Percentiles rank a stretch among this genome's conserved stretches.
These are phyloP conservation scores for Glandiceps talaboti DNA, from an alignment of 53 echinoderm and acorn worm species.

Conservation along the genomic window DNA sequence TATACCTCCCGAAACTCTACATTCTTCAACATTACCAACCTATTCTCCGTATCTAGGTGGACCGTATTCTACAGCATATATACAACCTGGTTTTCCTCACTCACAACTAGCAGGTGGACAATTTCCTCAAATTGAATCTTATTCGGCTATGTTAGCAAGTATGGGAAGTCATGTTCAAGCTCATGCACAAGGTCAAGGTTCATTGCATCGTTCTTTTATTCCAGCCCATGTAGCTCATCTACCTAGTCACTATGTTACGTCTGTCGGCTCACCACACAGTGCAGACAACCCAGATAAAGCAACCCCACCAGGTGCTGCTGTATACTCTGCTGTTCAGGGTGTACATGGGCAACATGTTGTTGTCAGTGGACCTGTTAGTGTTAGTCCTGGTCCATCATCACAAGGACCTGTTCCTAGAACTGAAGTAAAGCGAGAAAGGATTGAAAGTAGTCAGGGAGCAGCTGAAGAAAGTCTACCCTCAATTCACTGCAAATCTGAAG, in stretches of 20 bases:
- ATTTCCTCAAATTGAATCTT: constrained; percentile 66
- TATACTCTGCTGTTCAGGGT: neutral
- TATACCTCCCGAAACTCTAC: constrained; percentile 19
- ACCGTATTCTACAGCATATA: neutral
- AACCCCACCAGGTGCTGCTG: neutral
- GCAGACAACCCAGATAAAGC: neutral
- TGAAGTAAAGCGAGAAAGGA: neutral
- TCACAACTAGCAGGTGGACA: constrained; percentile 16
- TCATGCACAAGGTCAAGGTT: constrained; percentile 49
- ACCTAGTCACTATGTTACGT: neutral
- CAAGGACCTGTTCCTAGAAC: neutral
- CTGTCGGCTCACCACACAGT: neutral
- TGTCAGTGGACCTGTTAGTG: neutral
- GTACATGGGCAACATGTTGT: neutral
- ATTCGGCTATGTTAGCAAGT: constrained; percentile 90
- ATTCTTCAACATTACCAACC: constrained; percentile 20
- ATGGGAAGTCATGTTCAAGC: constrained; percentile 90
- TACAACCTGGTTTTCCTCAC: constrained; percentile 10
- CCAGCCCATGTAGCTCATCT: neutral
- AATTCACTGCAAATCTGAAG: neutral
- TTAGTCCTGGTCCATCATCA: neutral
- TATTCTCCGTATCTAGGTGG: constrained; percentile 22
- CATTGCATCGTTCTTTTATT: constrained; percentile 6
- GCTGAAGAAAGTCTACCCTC: neutral
- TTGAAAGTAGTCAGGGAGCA: neutral